Evolutionary conservation across 2,797 vertebrate genomes (phyloP).

Genomic region (Bradypodion pumilum): DNA sequence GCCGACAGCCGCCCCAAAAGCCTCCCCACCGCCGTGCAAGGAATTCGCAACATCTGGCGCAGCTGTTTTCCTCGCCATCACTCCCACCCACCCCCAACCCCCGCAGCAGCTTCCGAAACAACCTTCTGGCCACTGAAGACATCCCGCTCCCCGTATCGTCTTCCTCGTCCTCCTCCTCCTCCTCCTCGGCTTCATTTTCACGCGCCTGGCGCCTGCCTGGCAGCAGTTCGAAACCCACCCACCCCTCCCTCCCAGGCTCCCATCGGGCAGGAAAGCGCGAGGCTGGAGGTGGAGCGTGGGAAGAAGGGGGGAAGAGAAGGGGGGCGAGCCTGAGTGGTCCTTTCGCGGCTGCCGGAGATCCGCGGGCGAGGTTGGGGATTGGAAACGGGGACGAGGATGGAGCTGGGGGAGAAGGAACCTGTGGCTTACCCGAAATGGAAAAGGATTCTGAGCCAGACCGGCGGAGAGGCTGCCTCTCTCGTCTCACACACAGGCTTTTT

Average conservation of each 20-base stretch:
- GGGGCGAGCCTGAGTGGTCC: constrained; percentile 54
- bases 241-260: too few species aligned
- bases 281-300: not conserved
- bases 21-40: not conserved
- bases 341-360: constrained; percentile 46
- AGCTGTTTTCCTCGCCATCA: not conserved
- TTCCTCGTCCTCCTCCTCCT: too few species aligned
- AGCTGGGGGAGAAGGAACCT: not conserved
- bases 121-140: not conserved
- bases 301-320: too few species aligned
- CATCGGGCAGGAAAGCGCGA: not conserved
- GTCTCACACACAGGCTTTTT: not conserved
- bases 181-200: not conserved
- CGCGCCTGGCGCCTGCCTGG: constrained; percentile 29
- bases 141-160: too few species aligned
- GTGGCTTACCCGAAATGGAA: not conserved
- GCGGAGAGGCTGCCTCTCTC: not conserved
- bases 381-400: not conserved
- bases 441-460: not conserved
- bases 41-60: not conserved
- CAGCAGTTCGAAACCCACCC: constrained; percentile 36
- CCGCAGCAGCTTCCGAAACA: not conserved
- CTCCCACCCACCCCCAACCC: too few species aligned
- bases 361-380: not conserved
- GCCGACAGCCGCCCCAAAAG: not conserved